Conservation (phyloP, 2,888 invertebrate genomes). For the Parnassius apollo region DNA sequence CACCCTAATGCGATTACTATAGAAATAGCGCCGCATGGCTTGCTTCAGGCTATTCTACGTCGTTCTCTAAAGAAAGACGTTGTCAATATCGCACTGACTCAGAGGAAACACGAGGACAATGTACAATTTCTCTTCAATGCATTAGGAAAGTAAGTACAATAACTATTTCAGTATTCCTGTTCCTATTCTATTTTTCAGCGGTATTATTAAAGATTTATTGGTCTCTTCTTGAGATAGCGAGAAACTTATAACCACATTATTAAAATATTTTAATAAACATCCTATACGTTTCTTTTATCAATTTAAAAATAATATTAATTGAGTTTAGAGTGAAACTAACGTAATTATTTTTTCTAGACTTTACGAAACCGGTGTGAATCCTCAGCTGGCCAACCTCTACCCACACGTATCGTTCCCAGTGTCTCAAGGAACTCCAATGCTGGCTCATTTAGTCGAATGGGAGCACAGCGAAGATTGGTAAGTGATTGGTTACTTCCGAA, state of each 20-base stretch:
- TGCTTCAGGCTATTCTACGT: constrained; percentile 92
- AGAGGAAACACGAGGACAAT: constrained; percentile 84
- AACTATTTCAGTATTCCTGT: too few relatives aligned
- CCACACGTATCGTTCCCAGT: constrained; percentile 90
- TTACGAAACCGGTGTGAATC: constrained; percentile 88
- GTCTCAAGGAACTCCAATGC: constrained; percentile 91
- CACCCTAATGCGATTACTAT: constrained; percentile 91
- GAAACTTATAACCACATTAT: too few relatives aligned
- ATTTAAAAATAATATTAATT: too few relatives aligned
- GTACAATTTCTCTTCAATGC: constrained; percentile 82
- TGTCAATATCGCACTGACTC: constrained; percentile 88
- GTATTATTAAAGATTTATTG: too few relatives aligned
- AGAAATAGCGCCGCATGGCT: constrained; percentile 94
- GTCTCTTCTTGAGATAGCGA: too few relatives aligned
- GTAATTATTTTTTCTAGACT: constrained; percentile 75
- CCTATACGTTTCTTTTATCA: too few relatives aligned
- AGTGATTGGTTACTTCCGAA: constrained; percentile 31
- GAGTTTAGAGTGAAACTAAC: too few relatives aligned
- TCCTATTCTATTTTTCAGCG: too few relatives aligned
- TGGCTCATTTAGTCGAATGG: constrained; percentile 93
- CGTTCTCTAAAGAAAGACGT: constrained; percentile 87
- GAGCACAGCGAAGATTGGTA: constrained; percentile 90
- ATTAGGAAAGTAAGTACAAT: constrained; percentile 82
- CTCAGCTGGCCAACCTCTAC: constrained; percentile 88
- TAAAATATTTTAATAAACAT: too few relatives aligned